Conservation (phyloP, 2,888 invertebrate species). For the Sepioteuthis lessoniana region DNA sequence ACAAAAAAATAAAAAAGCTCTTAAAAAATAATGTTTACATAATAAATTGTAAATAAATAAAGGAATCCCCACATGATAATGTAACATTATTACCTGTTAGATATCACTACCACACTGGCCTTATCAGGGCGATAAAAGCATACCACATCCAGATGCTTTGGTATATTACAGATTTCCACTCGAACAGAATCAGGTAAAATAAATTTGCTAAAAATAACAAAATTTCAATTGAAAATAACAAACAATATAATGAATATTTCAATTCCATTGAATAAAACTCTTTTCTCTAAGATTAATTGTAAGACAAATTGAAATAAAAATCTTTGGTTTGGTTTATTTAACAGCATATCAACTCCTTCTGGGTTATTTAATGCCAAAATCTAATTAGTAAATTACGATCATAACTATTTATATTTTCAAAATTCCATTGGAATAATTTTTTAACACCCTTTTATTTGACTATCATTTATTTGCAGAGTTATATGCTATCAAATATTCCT, state of each 20-base stretch:
- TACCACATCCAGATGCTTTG: slow-evolving; percentile 54
- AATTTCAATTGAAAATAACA: not conserved
- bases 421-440: too few relatives aligned
- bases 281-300: not conserved
- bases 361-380: too few relatives aligned
- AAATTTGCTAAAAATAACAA: slow-evolving; percentile 43
- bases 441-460: too few relatives aligned
- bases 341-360: too few relatives aligned
- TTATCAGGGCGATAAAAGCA: slow-evolving; percentile 58
- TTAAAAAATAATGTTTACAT: too few relatives aligned
- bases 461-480: too few relatives aligned
- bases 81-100: slow-evolving; percentile 59
- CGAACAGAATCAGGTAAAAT: slow-evolving; percentile 42
- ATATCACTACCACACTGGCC: slow-evolving; percentile 57
- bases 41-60: not conserved
- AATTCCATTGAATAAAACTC: not conserved
- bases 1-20: too few relatives aligned
- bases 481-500: too few relatives aligned
- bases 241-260: not conserved
- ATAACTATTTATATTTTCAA: too few relatives aligned
- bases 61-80: not conserved
- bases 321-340: too few relatives aligned
- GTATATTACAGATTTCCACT: slow-evolving; percentile 48
- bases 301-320: not conserved
- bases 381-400: too few relatives aligned